Conservation (phyloP, 2,113 vertebrate species). For the Solea senegalensis region DNA sequence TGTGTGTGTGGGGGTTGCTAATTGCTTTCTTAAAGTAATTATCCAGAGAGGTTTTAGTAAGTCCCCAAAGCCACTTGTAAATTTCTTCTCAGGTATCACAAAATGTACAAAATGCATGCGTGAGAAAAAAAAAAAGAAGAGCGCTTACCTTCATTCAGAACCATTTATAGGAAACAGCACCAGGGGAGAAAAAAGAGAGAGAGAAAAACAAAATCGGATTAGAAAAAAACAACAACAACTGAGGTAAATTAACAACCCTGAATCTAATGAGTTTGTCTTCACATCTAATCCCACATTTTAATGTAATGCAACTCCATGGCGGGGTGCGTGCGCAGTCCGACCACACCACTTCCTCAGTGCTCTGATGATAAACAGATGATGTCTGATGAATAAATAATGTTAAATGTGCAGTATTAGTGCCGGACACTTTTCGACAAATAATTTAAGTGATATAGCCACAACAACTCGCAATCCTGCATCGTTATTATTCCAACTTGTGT, state of each 20-base stretch:
- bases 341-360: not conserved
- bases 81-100: constrained; percentile 43
- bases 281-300: constrained; percentile 15
- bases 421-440: too few relatives aligned
- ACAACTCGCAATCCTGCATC: too few relatives aligned
- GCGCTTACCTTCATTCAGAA: constrained; percentile 73
- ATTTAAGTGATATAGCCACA: too few relatives aligned
- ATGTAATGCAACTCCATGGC: not conserved
- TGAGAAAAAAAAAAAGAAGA: constrained; percentile 26
- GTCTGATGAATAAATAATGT: not conserved
- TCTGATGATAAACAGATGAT: not conserved
- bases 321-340: not conserved
- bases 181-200: constrained; percentile 2
- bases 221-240: constrained; percentile 17
- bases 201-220: constrained; percentile 50
- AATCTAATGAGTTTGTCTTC: constrained; percentile 10
- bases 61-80: constrained; percentile 47
- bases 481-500: too few relatives aligned
- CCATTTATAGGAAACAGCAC: constrained; percentile 45
- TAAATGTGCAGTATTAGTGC: not conserved
- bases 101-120: constrained; percentile 55
- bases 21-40: constrained; percentile 70
- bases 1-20: constrained; percentile 37
- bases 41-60: constrained; percentile 55
- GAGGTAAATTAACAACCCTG: constrained; percentile 24